Conservation (phyloP, 2,113 vertebrate species). For the Clarias macrocephalus region DNA sequence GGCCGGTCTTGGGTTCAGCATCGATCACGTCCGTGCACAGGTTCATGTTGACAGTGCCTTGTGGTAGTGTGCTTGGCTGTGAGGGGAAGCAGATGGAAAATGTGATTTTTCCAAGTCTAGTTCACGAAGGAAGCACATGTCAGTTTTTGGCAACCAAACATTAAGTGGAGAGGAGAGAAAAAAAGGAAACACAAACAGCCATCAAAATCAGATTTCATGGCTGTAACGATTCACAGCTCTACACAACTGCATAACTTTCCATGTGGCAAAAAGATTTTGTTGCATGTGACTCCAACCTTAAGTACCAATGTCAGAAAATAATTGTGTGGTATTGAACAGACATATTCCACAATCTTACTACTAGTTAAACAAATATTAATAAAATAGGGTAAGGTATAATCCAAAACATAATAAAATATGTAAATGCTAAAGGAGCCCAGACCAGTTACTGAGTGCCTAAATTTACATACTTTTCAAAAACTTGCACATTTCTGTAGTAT, state of each 20-base stretch:
- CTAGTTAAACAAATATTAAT: not conserved
- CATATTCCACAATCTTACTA: not conserved
- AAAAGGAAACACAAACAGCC: not conserved
- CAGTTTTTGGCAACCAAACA: not conserved
- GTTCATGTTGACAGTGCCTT: slow-evolving; percentile 83
- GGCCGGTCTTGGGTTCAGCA: slow-evolving; percentile 77
- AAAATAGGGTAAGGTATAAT: not conserved
- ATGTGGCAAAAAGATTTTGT: not conserved
- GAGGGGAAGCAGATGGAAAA: slow-evolving; percentile 35
- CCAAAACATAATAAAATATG: not conserved
- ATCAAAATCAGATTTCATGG: not conserved
- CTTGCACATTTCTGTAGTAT: no score
- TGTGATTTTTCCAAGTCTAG: not conserved
- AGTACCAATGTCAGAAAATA: not conserved
- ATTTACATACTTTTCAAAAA: no score
- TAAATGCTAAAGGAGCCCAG: no score
- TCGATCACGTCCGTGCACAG: slow-evolving; percentile 76
- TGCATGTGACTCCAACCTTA: not conserved
- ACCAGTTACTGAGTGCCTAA: no score
- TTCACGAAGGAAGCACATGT: slow-evolving; percentile 19
- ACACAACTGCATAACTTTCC: not conserved
- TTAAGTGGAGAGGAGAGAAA: not conserved
- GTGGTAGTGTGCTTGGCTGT: slow-evolving; percentile 78
- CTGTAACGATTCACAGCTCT: not conserved
- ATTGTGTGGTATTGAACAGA: no score